Evolutionary conservation across 2,888 invertebrate species (phyloP).

Genomic region (Ellobium chinense): DNA sequence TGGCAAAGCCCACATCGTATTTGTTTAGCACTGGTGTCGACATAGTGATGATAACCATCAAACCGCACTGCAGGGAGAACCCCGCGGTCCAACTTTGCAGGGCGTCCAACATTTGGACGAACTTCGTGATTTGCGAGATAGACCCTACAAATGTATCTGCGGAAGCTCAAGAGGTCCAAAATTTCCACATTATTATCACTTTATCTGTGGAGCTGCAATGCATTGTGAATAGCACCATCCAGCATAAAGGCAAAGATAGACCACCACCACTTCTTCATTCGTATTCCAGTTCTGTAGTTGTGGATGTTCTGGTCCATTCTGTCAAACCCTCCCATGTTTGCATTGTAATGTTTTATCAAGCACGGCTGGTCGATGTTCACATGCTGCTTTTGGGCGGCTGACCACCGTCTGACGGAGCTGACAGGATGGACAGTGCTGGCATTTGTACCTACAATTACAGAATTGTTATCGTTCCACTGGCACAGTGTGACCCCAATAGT

Average conservation of each 20-base stretch:
- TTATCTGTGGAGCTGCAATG: background rate
- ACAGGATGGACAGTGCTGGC: background rate
- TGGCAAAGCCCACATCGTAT: background rate
- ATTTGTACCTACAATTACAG: background rate
- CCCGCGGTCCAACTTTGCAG: background rate
- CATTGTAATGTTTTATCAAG: background rate
- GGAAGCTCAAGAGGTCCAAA: background rate
- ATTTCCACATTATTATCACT: background rate
- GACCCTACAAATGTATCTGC: background rate
- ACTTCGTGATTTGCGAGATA: background rate
- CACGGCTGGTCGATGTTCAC: background rate
- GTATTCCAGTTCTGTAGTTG: background rate
- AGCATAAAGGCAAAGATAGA: background rate
- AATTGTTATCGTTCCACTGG: background rate
- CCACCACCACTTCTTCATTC: conserved; percentile 7
- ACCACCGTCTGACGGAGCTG: background rate
- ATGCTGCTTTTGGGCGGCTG: background rate
- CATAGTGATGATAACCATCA: background rate
- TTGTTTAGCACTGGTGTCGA: background rate
- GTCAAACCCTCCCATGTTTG: background rate
- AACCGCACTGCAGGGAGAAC: background rate
- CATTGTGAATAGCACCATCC: background rate
- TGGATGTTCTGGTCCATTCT: conserved; percentile 3
- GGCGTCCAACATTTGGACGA: background rate
- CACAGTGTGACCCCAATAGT: background rate